phyloP scores from a whole-genome alignment of 2,113 vertebrate species.

The Dipodomys spectabilis region DNA sequence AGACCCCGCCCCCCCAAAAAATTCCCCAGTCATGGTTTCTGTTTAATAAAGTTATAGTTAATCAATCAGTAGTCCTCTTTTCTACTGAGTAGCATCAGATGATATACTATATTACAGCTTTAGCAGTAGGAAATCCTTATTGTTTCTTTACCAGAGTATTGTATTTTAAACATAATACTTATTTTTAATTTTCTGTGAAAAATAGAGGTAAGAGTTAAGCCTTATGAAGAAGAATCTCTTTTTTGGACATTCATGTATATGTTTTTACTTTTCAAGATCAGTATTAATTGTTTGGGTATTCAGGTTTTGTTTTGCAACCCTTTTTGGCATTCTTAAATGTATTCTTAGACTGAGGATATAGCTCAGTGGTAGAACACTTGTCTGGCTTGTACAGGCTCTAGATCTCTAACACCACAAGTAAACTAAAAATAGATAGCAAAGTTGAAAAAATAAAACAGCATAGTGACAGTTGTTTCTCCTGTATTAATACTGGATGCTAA shows the following conservation, averaged over 20 bases:
- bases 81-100: constrained; percentile 1
- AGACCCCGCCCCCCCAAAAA: too few relatives aligned
- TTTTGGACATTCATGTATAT: neutral
- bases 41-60: constrained; percentile 28
- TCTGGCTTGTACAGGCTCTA: too few relatives aligned
- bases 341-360: neutral
- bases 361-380: too few relatives aligned
- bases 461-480: neutral
- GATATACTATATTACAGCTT: neutral
- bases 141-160: constrained; percentile 9
- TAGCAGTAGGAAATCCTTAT: constrained; percentile 14
- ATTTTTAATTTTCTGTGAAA: constrained; percentile 55
- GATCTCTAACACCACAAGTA: too few relatives aligned
- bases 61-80: neutral
- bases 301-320: constrained; percentile 2
- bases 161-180: constrained; percentile 11
- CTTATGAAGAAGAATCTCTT: neutral
- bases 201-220: neutral
- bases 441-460: too few relatives aligned
- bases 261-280: constrained; percentile 34
- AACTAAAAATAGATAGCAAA: too few relatives aligned
- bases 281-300: constrained; percentile 31
- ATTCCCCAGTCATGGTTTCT: neutral
- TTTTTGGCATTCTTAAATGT: constrained; percentile 20
- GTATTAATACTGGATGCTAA: neutral